Evolutionary conservation across 2,113 vertebrate genomes (phyloP), one percentile per base, ranked within the genome.

Genomic region (Pycnonotus jocosus): DNA sequence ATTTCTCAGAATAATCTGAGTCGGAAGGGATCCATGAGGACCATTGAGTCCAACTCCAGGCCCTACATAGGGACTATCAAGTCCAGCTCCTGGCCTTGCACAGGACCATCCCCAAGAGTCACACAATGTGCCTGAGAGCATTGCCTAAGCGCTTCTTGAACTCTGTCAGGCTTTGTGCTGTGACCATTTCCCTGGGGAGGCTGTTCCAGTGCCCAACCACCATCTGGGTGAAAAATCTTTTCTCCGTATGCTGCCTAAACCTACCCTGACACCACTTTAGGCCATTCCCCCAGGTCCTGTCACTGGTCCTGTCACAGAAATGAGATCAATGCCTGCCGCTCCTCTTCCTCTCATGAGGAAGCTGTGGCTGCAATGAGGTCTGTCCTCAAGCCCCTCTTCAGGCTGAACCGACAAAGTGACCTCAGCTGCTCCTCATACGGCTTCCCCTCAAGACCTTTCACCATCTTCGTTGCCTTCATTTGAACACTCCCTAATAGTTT

Each of bases 341-440:
- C 31, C 21, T 42, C 44, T 50, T 66, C 5, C 7, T 14, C 21
- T 68, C 53, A 27, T 3, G 3, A 58, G 11, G 53, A 58, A 50
- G 16, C 6, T 21, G 14, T 18, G 13, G 35, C 25, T 37, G 22
- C 72, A 37, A 2, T 37, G 44, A 58, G 11, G 14, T 51, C 45
- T 77, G 2, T 2, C 37, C 33, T 44, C 22, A 68, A 5, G 37
- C 6, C 19, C 17, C 17, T 58, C 15, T 47, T 10, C 33, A 44
- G 25, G 25, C 11, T 60, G 53, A 58, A 12, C 22, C 37, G 37
- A 76, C 31, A 11, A 31, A 68, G 11, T 22, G 21, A 68, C 33
- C 14, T 51, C 71, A 51, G 53, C 4, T 6, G 0, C 62, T 44
- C 7, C 13, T 35, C 35, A 35, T 2, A 5, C 0, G 0, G 14